Conservation (phyloP, 2,797 vertebrate genomes). For the Alfaro cultratus region DNA sequence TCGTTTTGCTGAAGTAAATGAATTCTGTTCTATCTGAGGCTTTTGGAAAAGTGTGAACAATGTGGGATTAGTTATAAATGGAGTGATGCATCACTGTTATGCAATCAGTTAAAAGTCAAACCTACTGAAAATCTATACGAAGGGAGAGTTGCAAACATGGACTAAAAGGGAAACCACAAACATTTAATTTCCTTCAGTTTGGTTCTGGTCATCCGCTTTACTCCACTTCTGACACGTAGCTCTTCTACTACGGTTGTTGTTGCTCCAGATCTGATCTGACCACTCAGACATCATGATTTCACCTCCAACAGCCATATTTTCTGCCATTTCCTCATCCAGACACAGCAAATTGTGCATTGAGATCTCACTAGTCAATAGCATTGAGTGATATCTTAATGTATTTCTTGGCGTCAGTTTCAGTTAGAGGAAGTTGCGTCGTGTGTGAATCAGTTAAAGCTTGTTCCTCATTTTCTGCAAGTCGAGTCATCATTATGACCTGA, state of each 20-base stretch:
- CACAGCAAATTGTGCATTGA: slow-evolving; percentile 9
- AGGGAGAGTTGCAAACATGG: slow-evolving; percentile 13
- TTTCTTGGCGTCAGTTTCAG: not conserved
- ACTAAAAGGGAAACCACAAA: slow-evolving; percentile 6
- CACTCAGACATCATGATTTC: slow-evolving; percentile 38
- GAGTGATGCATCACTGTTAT: slow-evolving; percentile 40
- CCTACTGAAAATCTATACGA: slow-evolving; percentile 29
- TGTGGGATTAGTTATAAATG: slow-evolving; percentile 40
- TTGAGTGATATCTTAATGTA: not conserved
- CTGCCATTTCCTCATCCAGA: not conserved
- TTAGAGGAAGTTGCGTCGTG: slow-evolving; percentile 32
- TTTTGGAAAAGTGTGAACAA: slow-evolving; percentile 25
- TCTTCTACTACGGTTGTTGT: slow-evolving; percentile 9
- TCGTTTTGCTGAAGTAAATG: slow-evolving; percentile 5
- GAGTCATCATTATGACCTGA: not conserved
- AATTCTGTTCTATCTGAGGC: slow-evolving; percentile 24
- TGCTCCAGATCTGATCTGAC: slow-evolving; percentile 11
- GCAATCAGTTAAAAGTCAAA: slow-evolving; percentile 39
- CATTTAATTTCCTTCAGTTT: not conserved
- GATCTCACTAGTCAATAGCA: slow-evolving; percentile 9
- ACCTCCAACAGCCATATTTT: slow-evolving; percentile 12
- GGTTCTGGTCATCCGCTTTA: not conserved
- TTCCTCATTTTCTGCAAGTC: slow-evolving; percentile 46
- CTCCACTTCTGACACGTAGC: slow-evolving; percentile 1
- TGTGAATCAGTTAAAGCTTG: not conserved